phyloP scores from a whole-genome alignment of 2,113 vertebrate species.

The Platanista minor region DNA sequence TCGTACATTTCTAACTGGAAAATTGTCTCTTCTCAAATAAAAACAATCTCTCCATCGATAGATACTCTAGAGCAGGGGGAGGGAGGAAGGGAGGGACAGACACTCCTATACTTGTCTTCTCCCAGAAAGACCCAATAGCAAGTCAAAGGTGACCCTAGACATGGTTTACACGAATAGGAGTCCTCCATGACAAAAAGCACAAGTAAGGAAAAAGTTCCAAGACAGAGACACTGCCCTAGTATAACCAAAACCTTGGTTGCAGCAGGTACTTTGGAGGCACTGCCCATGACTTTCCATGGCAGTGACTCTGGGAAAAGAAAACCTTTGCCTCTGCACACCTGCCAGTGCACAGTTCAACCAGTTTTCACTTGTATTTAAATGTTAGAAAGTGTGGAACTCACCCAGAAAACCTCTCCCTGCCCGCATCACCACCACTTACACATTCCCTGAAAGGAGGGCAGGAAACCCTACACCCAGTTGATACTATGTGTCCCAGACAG shows the following conservation, averaged over 20 bases:
- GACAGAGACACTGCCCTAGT: neutral
- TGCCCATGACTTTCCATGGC: neutral
- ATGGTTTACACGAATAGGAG: neutral
- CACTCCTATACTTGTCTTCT: neutral
- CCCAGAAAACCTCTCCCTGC: neutral
- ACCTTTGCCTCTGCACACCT: neutral
- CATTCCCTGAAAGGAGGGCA: neutral
- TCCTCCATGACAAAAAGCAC: neutral
- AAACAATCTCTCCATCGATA: neutral
- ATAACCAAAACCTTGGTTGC: neutral
- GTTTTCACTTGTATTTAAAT: neutral
- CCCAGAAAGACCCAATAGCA: neutral
- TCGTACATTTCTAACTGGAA: neutral
- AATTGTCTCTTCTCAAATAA: neutral
- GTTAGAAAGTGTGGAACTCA: neutral
- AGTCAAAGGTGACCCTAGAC: neutral
- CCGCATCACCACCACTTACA: neutral
- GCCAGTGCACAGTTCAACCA: neutral
- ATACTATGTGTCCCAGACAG: neutral
- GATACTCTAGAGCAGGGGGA: neutral
- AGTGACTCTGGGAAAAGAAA: neutral
- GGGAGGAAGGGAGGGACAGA: neutral
- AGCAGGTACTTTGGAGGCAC: neutral
- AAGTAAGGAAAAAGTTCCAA: neutral
- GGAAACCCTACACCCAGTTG: neutral